These are phyloP conservation scores for Gymnogyps californianus DNA, from an alignment of 2,113 vertebrate genomes.

Conservation along the genomic window DNA sequence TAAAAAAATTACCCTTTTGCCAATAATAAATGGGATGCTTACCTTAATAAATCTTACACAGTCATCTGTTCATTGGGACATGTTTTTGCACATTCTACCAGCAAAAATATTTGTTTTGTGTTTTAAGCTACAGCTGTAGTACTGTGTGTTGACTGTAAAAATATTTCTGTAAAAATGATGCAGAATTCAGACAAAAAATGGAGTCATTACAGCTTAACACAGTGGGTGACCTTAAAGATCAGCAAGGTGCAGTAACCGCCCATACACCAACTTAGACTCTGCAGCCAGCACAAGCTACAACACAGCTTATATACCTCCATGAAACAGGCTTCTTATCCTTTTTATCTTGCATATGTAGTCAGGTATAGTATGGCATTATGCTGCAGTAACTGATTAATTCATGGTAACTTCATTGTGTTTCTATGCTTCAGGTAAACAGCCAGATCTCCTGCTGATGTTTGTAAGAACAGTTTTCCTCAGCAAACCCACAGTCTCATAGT, in stretches of 20 bases:
- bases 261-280: neutral
- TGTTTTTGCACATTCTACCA: neutral
- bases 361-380: neutral
- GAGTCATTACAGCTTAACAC: neutral
- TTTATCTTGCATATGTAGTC: neutral
- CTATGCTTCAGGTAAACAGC: neutral
- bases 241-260: neutral
- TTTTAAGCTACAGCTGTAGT: neutral
- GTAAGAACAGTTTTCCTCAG: neutral
- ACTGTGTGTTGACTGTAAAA: neutral
- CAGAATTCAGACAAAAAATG: neutral
- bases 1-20: neutral
- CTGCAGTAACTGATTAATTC: neutral
- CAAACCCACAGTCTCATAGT: neutral
- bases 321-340: neutral
- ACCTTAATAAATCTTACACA: neutral
- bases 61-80: neutral
- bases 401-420: neutral
- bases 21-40: neutral
- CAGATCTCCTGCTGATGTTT: neutral
- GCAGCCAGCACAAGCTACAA: neutral
- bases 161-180: neutral
- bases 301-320: neutral
- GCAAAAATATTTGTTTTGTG: neutral
- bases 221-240: neutral